Base-by-base conservation (phyloP, 2,797 vertebrate species). In the Neomorphus geoffroyi region DNA sequence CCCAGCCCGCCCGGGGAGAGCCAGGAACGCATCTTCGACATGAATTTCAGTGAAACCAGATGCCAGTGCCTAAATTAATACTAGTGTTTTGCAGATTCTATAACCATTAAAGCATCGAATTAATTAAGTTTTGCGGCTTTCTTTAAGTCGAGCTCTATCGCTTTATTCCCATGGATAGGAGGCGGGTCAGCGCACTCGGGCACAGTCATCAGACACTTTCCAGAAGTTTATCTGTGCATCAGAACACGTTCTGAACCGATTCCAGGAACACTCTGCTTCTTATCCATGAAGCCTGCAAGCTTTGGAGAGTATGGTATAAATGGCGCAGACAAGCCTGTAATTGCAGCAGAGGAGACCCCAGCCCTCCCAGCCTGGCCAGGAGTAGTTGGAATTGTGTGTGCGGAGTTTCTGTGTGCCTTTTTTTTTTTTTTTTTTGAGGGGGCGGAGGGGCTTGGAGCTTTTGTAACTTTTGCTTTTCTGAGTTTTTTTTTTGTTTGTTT, bases 71-170 rank as follows among this genome's bases (percentile, higher is more conserved):
- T 83, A 90, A 95, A 93, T 92, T 74, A 72, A 80, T 88, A 87
- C 81, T 94, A 82, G 94, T 81, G 96, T 96, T 97, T 94, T 71
- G 92, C 60, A 73, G 94, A 93, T 95, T 96, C 96, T 96, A 90
- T 80, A 93, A 95, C 91, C 93, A 92, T 98, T 97, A 97, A 97
- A 95, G 91, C 86, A 96, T 86, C 58, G 45, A 96, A 94, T 92
- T 96, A 73, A 96, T 96, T 93, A 97, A 97, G 77, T 93, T 94
- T 72, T 86, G 87, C 3, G 84, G 86, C 69, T 93, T 94, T 97
- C 91, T 93, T 90, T 93, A 97, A 96, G 88, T 88, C 77, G 90
- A 97, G 94, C 33, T 89, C 95, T 88, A 91, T 96, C 77, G 75
- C 93, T 97, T 97, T 97, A 95, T 97, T 96, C 86, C 93, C 54